Base-by-base conservation (phyloP, 2,113 vertebrate genomes). In the Pterocles orientalis region DNA sequence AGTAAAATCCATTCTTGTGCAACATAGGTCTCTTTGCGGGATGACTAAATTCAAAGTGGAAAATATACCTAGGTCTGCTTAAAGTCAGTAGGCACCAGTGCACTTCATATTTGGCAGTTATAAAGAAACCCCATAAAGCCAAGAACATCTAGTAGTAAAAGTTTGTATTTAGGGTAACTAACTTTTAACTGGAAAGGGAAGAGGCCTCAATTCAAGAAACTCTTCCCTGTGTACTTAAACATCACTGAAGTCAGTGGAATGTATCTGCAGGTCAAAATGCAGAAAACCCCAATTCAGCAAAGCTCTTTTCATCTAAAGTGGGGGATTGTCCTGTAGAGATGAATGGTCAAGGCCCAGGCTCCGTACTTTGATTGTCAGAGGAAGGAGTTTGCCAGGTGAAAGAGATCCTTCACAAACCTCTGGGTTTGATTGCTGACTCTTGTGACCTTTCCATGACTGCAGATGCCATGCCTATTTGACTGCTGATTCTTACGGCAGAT, bases 391-490 rank as follows among this genome's bases (percentile, higher is more conserved):
- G 53, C 39, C 9, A 12, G 39, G 60, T 48, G 66, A 84, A 48
- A 23, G 64, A 29, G 36, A 48, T 94, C 43, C n/a, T 91, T 64
- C 45, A 3, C n/a, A 65, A 82, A 47, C 16, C 61, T 84, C 56
- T 89, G 29, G 34, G 68, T 70, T 93, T 79, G 82, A 60, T 39
- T 94, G 72, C 69, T 69, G 86, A 85, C 61, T 92, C 50, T 56
- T 68, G 83, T 71, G 91, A 89, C 94, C 92, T 94, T 95, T 90
- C 86, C 77, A 48, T 90, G 89, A 73, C 79, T 96, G 85, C 64
- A 83, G 31, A 80, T 95, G 92, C 77, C 88, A 79, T 88, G 71
- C 72, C 76, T 48, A 3, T 65, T 88, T 80, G 54, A 80, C 78
- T 89, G 39, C 76, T 92, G 53, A 41, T 91, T 90, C 51, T 93